A percentile compares a stretch with the other conserved stretches of the same genome.
Evolutionary conservation across 2,797 vertebrate species (phyloP).

Genomic region (Urophycis tenuis): DNA sequence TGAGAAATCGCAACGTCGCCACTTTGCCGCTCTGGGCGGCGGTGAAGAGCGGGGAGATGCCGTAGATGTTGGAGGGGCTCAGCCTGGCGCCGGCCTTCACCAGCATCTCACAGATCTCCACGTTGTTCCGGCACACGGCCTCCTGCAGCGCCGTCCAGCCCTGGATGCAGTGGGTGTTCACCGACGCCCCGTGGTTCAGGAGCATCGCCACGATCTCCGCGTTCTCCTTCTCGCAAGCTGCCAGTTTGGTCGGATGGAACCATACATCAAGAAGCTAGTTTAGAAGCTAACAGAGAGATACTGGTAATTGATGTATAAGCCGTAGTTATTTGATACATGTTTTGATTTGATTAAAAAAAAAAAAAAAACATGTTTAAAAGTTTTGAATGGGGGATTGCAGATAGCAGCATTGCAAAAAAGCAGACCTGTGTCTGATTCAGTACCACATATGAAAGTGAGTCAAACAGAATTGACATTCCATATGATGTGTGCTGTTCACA

Average conservation of each 20-base stretch:
- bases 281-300: too few species aligned
- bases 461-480: too few species aligned
- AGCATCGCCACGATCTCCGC: slow-evolving; percentile 66
- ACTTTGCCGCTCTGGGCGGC: slow-evolving; percentile 83
- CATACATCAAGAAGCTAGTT: background rate
- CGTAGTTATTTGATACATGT: background rate
- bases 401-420: too few species aligned
- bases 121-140: slow-evolving; percentile 79
- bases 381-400: too few species aligned
- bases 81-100: slow-evolving; percentile 78
- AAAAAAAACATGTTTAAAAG: background rate
- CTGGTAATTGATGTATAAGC: too few species aligned
- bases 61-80: slow-evolving; percentile 79
- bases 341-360: background rate
- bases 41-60: slow-evolving; percentile 84
- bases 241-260: background rate
- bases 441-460: too few species aligned
- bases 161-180: slow-evolving; percentile 87
- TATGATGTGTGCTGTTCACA: too few species aligned
- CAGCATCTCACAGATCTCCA: slow-evolving; percentile 80
- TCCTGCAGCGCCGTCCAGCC: slow-evolving; percentile 92
- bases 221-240: slow-evolving; percentile 78
- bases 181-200: slow-evolving; percentile 73
- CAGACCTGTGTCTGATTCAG: too few species aligned
- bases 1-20: slow-evolving; percentile 77